Conservation (phyloP, 2,797 vertebrate species). For the Tachyglossus aculeatus region DNA sequence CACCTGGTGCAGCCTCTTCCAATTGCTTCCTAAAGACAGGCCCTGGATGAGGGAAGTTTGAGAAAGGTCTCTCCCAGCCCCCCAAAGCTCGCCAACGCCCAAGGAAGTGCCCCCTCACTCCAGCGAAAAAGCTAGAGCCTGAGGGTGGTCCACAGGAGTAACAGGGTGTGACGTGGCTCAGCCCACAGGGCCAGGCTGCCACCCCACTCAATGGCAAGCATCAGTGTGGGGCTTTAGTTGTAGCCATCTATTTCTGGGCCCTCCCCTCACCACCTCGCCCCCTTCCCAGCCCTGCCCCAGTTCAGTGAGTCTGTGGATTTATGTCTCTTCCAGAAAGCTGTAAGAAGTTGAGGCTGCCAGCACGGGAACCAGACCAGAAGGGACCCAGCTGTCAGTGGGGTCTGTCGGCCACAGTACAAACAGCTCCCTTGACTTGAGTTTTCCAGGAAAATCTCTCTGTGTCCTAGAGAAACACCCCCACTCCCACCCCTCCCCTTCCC, state of each 20-base stretch:
- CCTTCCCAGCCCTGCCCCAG: background rate
- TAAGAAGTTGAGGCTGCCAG: background rate
- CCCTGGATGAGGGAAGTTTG: too few species aligned
- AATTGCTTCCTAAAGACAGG: too few species aligned
- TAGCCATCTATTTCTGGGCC: background rate
- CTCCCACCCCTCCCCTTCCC: background rate
- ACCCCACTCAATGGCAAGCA: background rate
- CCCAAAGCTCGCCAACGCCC: too few species aligned
- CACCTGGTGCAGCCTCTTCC: too few species aligned
- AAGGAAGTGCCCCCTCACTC: too few species aligned
- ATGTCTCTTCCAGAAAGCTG: background rate
- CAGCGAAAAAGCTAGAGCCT: too few species aligned
- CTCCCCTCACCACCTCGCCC: background rate
- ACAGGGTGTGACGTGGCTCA: too few species aligned
- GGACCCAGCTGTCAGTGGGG: background rate
- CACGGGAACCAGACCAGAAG: background rate
- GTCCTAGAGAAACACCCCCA: background rate
- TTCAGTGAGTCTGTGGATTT: background rate
- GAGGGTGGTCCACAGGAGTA: too few species aligned
- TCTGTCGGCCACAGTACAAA: background rate
- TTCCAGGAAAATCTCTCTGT: background rate
- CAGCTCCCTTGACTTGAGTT: background rate
- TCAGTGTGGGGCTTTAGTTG: too few species aligned
- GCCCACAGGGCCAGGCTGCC: background rate
- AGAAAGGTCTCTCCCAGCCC: too few species aligned